phyloP scores from a whole-genome alignment of 2,113 vertebrate species.

The Sminthopsis crassicaudata region DNA sequence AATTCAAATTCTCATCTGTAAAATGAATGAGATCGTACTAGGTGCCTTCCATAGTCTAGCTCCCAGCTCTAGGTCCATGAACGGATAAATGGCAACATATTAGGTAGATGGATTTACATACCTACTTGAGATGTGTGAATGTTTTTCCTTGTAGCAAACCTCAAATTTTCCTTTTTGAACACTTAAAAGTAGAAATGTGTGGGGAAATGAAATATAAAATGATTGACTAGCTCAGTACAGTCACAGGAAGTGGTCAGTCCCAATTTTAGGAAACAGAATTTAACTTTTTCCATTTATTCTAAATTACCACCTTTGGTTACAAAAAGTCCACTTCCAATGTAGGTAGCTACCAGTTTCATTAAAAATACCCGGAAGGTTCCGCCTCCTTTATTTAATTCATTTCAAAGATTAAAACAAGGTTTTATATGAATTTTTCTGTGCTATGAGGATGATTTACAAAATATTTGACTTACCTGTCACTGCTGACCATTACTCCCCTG shows the following conservation, averaged over 20 bases:
- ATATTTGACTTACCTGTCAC: neutral
- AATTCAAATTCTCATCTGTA: neutral
- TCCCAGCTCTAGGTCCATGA: neutral
- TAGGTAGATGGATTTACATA: neutral
- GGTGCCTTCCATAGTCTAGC: neutral
- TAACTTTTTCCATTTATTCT: slow-evolving; percentile 34
- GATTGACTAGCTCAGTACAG: neutral
- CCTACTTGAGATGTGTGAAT: neutral
- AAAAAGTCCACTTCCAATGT: neutral
- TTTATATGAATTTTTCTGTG: neutral
- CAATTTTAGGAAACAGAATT: neutral
- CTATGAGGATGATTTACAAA: neutral
- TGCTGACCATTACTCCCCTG: neutral
- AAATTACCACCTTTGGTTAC: neutral
- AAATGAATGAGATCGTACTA: neutral
- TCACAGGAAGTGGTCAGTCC: slow-evolving; percentile 27
- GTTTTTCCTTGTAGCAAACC: neutral
- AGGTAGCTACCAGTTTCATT: slow-evolving; percentile 10
- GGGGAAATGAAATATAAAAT: slow-evolving; percentile 18
- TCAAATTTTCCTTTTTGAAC: neutral
- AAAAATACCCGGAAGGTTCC: neutral
- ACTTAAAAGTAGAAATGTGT: slow-evolving; percentile 24
- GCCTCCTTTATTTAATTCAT: slow-evolving; percentile 4
- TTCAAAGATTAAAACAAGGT: neutral
- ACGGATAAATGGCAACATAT: neutral